Conservation (phyloP, 2,888 invertebrate species). For the Branchellion lobata region DNA sequence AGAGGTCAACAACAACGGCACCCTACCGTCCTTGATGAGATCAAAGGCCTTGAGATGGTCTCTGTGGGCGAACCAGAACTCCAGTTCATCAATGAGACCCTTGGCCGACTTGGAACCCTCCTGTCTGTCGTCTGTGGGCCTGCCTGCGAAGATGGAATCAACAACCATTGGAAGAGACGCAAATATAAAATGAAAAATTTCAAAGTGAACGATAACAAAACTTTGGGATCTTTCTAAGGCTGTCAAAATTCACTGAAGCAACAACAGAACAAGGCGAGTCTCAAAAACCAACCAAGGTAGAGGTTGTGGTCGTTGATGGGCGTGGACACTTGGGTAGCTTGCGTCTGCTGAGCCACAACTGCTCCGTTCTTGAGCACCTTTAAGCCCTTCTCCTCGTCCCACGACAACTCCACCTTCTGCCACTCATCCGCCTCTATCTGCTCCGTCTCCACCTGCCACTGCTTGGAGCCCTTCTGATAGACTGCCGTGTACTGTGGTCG, state of each 20-base stretch:
- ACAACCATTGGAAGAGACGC: background rate
- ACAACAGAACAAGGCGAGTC: too few species aligned
- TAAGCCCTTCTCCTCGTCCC: slow-evolving; percentile 58
- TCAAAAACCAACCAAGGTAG: slow-evolving; percentile 53
- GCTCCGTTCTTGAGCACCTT: slow-evolving; percentile 55
- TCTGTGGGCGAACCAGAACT: slow-evolving; percentile 58
- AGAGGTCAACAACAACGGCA: too few species aligned
- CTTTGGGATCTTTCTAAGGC: too few species aligned
- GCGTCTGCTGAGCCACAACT: slow-evolving; percentile 46
- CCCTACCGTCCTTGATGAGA: slow-evolving; percentile 36
- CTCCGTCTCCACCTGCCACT: slow-evolving; percentile 56
- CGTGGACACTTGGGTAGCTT: slow-evolving; percentile 4
- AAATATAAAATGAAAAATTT: background rate
- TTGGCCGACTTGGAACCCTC: slow-evolving; percentile 42
- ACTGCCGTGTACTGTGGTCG: slow-evolving; percentile 18
- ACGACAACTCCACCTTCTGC: slow-evolving; percentile 59
- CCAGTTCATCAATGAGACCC: slow-evolving; percentile 57
- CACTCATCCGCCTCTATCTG: slow-evolving; percentile 54
- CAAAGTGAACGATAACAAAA: too few species aligned
- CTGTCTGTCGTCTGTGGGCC: slow-evolving; percentile 34
- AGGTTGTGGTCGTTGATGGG: slow-evolving; percentile 52
- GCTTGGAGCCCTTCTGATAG: slow-evolving; percentile 50
- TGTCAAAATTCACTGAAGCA: too few species aligned
- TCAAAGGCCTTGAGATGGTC: slow-evolving; percentile 53
- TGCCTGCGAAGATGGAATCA: slow-evolving; percentile 1